phyloP scores from a whole-genome alignment of 2,113 vertebrate genomes.

The Malaclemys terrapin region DNA sequence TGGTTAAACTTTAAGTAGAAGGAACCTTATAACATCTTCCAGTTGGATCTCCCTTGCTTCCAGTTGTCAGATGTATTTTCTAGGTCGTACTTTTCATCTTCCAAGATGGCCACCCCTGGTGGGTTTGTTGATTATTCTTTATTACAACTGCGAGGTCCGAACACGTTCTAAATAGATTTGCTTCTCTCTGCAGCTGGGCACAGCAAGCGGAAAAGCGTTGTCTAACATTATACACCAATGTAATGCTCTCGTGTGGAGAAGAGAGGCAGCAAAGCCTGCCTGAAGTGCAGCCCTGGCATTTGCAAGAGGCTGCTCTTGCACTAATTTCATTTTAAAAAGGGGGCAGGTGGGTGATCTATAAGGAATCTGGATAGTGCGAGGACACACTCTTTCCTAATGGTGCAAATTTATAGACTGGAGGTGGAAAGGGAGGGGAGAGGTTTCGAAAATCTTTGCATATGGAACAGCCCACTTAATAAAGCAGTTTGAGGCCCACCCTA shows the following conservation, averaged over 20 bases:
- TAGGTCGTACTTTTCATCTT: neutral
- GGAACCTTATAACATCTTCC: neutral
- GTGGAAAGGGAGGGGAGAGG: neutral
- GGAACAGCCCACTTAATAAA: neutral
- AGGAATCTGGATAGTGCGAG: neutral
- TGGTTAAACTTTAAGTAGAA: neutral
- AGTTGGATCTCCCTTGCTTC: neutral
- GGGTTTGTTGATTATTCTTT: neutral
- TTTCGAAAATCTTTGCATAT: neutral
- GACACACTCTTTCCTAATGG: neutral
- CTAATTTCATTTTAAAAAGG: neutral
- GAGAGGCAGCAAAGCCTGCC: neutral
- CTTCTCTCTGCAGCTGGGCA: neutral
- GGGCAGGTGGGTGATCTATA: neutral
- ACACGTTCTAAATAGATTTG: neutral
- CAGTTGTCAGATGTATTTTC: neutral
- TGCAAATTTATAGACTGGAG: too few species aligned
- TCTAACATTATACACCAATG: neutral
- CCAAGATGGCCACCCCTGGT: neutral
- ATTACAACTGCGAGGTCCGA: accelerated
- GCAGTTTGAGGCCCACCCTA: accelerated
- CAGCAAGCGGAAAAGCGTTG: neutral
- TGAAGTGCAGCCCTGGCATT: neutral
- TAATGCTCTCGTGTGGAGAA: neutral
- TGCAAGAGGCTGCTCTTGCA: neutral